phyloP scores from a whole-genome alignment of 2,113 vertebrate genomes.

The Chaetops frenatus region DNA sequence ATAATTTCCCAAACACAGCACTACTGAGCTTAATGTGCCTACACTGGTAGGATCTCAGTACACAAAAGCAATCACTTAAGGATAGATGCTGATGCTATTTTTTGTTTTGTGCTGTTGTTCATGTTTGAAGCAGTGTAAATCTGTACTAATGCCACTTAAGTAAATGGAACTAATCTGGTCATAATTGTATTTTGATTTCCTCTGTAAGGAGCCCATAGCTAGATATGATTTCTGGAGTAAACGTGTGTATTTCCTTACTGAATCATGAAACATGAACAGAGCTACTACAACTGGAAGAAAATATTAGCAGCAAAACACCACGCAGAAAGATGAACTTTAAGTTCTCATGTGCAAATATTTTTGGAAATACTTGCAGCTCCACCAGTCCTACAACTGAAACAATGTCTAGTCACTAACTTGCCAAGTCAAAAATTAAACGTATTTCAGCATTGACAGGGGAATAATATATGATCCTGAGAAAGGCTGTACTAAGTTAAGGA shows the following conservation, averaged over 20 bases:
- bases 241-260: neutral
- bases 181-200: neutral
- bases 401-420: neutral
- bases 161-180: slow-evolving; percentile 4
- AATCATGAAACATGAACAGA: neutral
- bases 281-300: neutral
- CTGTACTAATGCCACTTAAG: neutral
- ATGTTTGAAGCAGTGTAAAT: neutral
- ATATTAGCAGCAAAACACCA: neutral
- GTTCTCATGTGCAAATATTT: neutral
- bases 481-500: neutral
- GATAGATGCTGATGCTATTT: neutral
- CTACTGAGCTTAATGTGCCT: neutral
- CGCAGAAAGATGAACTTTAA: neutral
- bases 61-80: neutral
- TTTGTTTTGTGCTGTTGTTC: neutral
- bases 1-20: neutral
- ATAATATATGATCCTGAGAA: neutral
- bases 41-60: neutral
- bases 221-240: neutral
- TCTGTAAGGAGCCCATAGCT: neutral
- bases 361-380: neutral
- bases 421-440: neutral
- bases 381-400: neutral
- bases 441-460: neutral